phyloP scores from a whole-genome alignment of 2,113 vertebrate genomes.

The Cavia aperea region DNA sequence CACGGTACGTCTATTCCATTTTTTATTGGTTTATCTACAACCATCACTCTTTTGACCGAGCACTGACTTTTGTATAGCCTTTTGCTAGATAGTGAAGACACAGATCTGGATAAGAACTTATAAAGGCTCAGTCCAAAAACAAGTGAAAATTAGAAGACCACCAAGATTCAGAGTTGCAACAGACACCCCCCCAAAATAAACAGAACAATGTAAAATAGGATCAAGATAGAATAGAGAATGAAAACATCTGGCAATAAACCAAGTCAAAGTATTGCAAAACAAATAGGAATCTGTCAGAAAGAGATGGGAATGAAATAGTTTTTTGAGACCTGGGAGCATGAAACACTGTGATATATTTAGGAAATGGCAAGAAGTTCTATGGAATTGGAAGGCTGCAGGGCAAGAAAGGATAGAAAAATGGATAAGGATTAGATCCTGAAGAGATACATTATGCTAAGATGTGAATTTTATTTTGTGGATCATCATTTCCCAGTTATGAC shows the following conservation, averaged over 20 bases:
- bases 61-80: not conserved
- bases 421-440: not conserved
- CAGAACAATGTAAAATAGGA: not conserved
- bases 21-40: conserved; percentile 31
- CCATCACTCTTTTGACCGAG: not conserved
- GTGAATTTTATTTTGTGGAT: not conserved
- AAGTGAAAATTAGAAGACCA: not conserved
- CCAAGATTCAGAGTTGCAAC: not conserved
- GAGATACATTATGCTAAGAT: not conserved
- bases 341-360: not conserved
- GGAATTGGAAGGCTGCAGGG: not conserved
- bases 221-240: not conserved
- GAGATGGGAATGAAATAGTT: not conserved
- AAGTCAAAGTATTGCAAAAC: conserved; percentile 33
- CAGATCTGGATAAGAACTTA: not conserved
- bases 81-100: conserved; percentile 29
- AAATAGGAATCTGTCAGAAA: conserved; percentile 22
- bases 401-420: not conserved
- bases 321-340: conserved; percentile 15
- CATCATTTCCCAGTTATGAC: conserved; percentile 24
- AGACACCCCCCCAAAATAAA: not conserved
- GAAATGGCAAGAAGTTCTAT: not conserved
- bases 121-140: conserved; percentile 13
- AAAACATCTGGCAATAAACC: not conserved
- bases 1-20: not conserved